These are phyloP conservation scores for Acanthopagrus latus DNA, from an alignment of 2,797 vertebrate species.

Conservation along the genomic window DNA sequence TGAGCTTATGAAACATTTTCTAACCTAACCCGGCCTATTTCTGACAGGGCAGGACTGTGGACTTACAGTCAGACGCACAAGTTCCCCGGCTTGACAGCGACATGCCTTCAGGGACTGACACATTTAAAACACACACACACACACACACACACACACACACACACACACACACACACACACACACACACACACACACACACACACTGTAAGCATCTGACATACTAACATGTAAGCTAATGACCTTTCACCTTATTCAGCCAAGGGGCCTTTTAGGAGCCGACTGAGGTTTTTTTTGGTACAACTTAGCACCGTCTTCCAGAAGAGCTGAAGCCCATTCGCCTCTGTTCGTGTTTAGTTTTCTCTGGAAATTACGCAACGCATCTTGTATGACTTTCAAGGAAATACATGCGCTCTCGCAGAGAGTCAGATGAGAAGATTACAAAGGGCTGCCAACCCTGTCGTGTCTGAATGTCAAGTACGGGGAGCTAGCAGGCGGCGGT, in stretches of 20 bases:
- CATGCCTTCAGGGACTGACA: slow-evolving; percentile 60
- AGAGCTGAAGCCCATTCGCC: background rate
- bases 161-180: slow-evolving; percentile 30
- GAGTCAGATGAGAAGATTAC: background rate
- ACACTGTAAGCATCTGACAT: slow-evolving; percentile 13
- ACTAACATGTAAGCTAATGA: slow-evolving; percentile 5
- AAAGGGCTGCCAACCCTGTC: background rate
- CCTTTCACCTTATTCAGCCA: slow-evolving; percentile 32
- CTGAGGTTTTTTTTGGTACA: background rate
- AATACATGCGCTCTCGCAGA: background rate
- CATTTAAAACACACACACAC: slow-evolving; percentile 41
- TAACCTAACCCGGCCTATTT: slow-evolving; percentile 85
- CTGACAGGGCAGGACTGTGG: slow-evolving; percentile 77
- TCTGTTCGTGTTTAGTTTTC: background rate
- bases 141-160: slow-evolving; percentile 31
- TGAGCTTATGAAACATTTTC: slow-evolving; percentile 85
- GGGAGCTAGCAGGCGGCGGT: too few relatives aligned
- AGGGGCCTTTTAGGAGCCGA: slow-evolving; percentile 14
- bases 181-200: slow-evolving; percentile 21
- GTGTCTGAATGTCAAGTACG: background rate
- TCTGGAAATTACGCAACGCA: background rate
- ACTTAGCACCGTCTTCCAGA: background rate
- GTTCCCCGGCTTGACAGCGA: slow-evolving; percentile 67
- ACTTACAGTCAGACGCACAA: slow-evolving; percentile 71
- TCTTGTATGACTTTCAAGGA: background rate